phyloP scores from a whole-genome alignment of 1,140 invertebrate genomes.

The Diplogasteroides magnus region DNA sequence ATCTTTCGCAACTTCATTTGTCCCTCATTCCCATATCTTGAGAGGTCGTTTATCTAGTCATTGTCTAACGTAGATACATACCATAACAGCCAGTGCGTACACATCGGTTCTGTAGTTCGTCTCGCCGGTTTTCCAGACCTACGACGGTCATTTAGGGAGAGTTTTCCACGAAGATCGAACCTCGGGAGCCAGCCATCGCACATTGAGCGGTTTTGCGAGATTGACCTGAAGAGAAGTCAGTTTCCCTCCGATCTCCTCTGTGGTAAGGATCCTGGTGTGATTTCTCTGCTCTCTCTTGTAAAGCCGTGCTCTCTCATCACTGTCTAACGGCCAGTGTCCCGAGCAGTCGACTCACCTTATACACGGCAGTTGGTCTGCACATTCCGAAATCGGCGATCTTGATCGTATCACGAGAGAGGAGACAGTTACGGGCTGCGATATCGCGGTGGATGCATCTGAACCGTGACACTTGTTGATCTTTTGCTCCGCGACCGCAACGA shows the following conservation, averaged over 20 bases:
- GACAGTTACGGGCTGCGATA: conserved; percentile 44
- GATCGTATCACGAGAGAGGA: conserved; percentile 26
- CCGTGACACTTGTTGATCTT: background rate
- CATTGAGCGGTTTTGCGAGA: conserved; percentile 41
- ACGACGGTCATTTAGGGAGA: background rate
- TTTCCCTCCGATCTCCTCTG: conserved; percentile 31
- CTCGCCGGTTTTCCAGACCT: conserved; percentile 30
- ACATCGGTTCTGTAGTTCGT: conserved; percentile 23
- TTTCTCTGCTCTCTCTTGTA: too few relatives aligned
- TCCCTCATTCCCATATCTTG: too few relatives aligned
- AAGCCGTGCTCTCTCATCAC: too few relatives aligned
- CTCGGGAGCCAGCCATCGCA: conserved; percentile 31
- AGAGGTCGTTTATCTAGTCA: too few relatives aligned
- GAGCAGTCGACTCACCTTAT: conserved; percentile 27
- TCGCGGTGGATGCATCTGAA: conserved; percentile 42
- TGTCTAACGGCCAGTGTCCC: conserved; percentile 42
- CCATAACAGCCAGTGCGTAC: conserved; percentile 25
- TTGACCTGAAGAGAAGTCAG: conserved; percentile 41
- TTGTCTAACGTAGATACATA: too few relatives aligned
- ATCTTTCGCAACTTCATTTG: too few relatives aligned
- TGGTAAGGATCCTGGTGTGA: conserved; percentile 22
- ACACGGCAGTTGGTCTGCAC: conserved; percentile 42
- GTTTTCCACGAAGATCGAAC: background rate
- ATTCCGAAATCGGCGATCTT: conserved; percentile 48
- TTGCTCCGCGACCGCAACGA: too few relatives aligned